Evolutionary conservation across 2,797 vertebrate species (phyloP).

Genomic region (Apogon hyalosoma): DNA sequence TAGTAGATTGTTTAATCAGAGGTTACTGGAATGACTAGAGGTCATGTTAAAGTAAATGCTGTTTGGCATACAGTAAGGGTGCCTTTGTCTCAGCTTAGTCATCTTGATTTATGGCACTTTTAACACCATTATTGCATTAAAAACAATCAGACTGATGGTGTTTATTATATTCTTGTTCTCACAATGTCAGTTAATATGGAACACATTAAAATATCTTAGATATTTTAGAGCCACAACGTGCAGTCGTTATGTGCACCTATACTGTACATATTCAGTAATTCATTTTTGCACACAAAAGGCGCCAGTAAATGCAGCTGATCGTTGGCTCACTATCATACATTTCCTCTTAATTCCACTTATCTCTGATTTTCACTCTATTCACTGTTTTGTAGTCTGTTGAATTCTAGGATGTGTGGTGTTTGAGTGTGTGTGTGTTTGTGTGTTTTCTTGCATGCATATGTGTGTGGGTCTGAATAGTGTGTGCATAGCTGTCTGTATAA

Average conservation of each 20-base stretch:
- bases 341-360: conserved; percentile 38
- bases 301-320: conserved; percentile 48
- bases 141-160: conserved; percentile 55
- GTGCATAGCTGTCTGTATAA: conserved; percentile 19
- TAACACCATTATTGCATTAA: conserved; percentile 59
- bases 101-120: conserved; percentile 44
- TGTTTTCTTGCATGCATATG: conserved; percentile 61
- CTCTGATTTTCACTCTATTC: conserved; percentile 36
- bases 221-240: conserved; percentile 63
- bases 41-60: conserved; percentile 34
- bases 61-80: conserved; percentile 16
- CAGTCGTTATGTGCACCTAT: conserved; percentile 53
- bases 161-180: conserved; percentile 59
- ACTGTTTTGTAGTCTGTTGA: conserved; percentile 43
- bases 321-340: conserved; percentile 60
- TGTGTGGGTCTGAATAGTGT: conserved; percentile 21
- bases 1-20: conserved; percentile 34
- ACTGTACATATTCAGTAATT: conserved; percentile 63
- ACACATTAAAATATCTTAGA: conserved; percentile 59
- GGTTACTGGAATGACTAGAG: conserved; percentile 29
- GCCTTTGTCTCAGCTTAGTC: conserved; percentile 42
- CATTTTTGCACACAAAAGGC: conserved; percentile 60
- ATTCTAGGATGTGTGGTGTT: conserved; percentile 36
- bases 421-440: conserved; percentile 27
- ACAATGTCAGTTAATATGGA: conserved; percentile 59